Conservation (phyloP, 1,140 invertebrate genomes). For the Oscheius sp. region DNA sequence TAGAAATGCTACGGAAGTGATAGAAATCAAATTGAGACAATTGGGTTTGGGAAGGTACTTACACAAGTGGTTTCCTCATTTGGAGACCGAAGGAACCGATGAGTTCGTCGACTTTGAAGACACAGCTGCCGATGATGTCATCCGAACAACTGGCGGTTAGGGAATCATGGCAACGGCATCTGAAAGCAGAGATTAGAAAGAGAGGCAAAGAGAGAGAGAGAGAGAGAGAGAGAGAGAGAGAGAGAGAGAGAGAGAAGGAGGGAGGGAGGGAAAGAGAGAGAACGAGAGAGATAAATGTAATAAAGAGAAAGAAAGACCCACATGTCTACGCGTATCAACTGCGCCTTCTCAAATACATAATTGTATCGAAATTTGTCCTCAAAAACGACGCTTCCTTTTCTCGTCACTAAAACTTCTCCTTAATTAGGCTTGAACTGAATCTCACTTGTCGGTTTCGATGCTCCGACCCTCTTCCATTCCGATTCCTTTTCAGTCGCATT, state of each 20-base stretch:
- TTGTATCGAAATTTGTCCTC: constrained; percentile 23
- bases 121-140: constrained; percentile 15
- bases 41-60: neutral
- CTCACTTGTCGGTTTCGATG: neutral
- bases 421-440: neutral
- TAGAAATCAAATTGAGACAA: neutral
- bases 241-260: too few relatives aligned
- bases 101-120: constrained; percentile 32
- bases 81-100: constrained; percentile 35
- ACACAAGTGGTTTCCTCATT: constrained; percentile 10
- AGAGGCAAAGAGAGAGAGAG: too few relatives aligned
- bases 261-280: too few relatives aligned
- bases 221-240: too few relatives aligned
- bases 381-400: constrained; percentile 14
- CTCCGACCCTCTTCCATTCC: constrained; percentile 17
- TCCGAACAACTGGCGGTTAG: neutral
- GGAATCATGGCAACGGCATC: neutral
- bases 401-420: neutral
- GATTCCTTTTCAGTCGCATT: constrained; percentile 29
- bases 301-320: neutral
- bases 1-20: too few relatives aligned
- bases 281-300: too few relatives aligned
- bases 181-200: neutral
- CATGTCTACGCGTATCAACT: constrained; percentile 18
- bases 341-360: constrained; percentile 34